phyloP scores from a whole-genome alignment of 2,797 vertebrate species.

The Strix occidentalis region DNA sequence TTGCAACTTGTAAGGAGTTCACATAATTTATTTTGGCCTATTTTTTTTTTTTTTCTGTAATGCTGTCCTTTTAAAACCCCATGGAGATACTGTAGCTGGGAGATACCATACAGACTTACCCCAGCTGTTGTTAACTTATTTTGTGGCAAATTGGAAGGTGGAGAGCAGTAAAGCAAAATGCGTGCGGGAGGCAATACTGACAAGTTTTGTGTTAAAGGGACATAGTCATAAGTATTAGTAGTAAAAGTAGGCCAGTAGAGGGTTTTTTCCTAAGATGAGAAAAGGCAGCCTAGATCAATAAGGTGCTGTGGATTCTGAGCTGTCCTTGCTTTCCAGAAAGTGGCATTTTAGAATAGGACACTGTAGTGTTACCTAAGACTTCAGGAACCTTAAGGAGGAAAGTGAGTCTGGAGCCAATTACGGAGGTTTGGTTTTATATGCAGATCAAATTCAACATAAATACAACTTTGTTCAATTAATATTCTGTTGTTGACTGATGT shows the following conservation, averaged over 20 bases:
- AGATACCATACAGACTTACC: not conserved
- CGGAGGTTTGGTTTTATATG: not conserved
- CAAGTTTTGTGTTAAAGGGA: not conserved
- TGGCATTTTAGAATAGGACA: not conserved
- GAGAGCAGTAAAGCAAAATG: not conserved
- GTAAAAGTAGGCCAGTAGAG: not conserved
- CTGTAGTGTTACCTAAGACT: not conserved
- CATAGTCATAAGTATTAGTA: not conserved
- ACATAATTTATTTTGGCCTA: not conserved
- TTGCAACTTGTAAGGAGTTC: not conserved
- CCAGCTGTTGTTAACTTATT: not conserved
- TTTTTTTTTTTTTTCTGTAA: not conserved
- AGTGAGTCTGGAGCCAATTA: not conserved
- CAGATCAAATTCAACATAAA: not conserved
- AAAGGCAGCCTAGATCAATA: not conserved
- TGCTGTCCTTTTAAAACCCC: not conserved
- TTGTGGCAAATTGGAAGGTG: not conserved
- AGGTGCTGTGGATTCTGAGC: not conserved
- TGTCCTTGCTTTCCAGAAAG: not conserved
- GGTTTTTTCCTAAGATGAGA: not conserved
- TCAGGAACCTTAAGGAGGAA: not conserved
- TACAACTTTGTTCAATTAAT: not conserved
- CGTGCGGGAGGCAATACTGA: not conserved
- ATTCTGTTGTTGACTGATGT: not conserved
- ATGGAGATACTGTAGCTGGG: not conserved